Conservation (phyloP, 2,113 vertebrate species). For the Corvus moneduloides region DNA sequence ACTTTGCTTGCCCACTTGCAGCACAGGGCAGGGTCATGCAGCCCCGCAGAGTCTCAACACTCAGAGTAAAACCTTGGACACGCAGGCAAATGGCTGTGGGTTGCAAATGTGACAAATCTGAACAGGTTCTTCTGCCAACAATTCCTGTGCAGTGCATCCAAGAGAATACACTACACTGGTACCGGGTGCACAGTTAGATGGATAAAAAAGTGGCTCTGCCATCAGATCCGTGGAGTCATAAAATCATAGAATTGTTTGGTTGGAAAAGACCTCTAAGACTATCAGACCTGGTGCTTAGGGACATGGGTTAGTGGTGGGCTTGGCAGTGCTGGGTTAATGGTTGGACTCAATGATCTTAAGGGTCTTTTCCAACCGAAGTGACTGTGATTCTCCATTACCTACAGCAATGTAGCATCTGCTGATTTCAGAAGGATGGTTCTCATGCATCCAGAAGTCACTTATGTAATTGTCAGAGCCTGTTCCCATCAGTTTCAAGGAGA, state of each 20-base stretch:
- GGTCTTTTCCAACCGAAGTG: not conserved
- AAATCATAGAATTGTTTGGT: not conserved
- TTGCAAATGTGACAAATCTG: not conserved
- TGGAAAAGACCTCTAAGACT: not conserved
- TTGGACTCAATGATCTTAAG: not conserved
- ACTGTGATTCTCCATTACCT: not conserved
- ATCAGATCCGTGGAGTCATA: accelerated
- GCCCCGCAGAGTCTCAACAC: not conserved
- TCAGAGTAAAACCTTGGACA: not conserved
- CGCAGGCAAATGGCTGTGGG: not conserved
- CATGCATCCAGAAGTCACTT: not conserved
- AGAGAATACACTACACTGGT: too few species aligned
- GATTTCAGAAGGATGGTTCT: not conserved
- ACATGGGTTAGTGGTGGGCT: not conserved
- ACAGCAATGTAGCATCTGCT: not conserved
- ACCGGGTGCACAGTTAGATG: not conserved
- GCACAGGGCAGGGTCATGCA: not conserved
- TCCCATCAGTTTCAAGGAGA: not conserved
- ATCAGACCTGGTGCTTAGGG: not conserved
- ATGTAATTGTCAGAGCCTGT: not conserved
- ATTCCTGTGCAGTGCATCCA: not conserved
- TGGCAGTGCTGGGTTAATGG: not conserved
- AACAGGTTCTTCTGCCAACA: not conserved
- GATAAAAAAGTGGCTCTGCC: not conserved
- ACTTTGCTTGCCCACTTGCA: not conserved